Percentiles rank a stretch among this genome's conserved stretches.
Conservation (phyloP, 2,888 invertebrate genomes). For the Anodontia alba region DNA sequence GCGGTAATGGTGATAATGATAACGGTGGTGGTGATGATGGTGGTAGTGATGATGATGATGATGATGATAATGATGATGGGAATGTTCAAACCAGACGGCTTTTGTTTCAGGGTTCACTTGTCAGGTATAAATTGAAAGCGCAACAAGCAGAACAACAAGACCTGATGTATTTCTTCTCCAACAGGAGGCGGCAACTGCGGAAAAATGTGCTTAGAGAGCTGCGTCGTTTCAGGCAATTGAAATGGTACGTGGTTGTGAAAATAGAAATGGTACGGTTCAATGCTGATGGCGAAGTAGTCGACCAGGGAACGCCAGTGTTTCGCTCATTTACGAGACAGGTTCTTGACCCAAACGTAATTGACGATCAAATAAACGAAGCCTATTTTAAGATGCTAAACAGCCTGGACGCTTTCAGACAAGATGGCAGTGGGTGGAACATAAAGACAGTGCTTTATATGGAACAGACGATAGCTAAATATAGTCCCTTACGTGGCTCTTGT, state of each 20-base stretch:
- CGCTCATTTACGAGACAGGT: not conserved
- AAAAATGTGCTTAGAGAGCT: not conserved
- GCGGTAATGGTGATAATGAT: not conserved
- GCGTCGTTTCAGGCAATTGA: not conserved
- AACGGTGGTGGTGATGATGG: not conserved
- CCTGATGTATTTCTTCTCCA: constrained; percentile 11
- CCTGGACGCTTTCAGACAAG: not conserved
- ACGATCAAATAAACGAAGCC: constrained; percentile 1
- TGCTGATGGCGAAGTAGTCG: not conserved
- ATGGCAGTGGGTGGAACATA: not conserved
- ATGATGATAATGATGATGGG: not conserved
- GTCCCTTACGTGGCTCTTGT: constrained; percentile 8
- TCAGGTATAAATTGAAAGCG: not conserved
- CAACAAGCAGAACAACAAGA: not conserved
- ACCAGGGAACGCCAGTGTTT: not conserved
- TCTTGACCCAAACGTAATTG: not conserved
- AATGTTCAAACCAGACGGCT: not conserved
- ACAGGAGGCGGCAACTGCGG: not conserved
- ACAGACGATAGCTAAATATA: constrained; percentile 3
- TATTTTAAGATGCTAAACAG: constrained; percentile 15
- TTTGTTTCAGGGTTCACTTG: not conserved
- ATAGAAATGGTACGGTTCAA: not conserved
- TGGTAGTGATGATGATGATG: not conserved
- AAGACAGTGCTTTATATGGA: not conserved
- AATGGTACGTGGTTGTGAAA: not conserved